Base-by-base conservation (phyloP, 1,140 invertebrate genomes). In the Drosophila rufa region DNA sequence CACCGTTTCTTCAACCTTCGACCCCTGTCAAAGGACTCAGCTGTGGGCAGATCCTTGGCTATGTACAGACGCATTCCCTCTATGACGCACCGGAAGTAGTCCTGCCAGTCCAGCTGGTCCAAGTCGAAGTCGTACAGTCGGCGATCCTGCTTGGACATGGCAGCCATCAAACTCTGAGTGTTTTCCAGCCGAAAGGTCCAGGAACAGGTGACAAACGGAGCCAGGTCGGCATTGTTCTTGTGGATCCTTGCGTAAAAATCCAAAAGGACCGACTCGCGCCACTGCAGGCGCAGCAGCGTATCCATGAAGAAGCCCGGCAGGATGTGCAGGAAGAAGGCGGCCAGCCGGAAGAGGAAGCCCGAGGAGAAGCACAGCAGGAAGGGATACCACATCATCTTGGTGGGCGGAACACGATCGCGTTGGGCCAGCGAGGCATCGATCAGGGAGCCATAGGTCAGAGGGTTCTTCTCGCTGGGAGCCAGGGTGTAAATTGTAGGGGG, bases 181-280 rank as follows among this genome's bases (percentile, higher is more conserved):
- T 97, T 97, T 0, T 93, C 90, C 75, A 95, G 95, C 5, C 93
- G 83, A 80, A 97, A 97, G 27, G 94, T 93, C 96, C 96, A 97
- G 66, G 95, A 92, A 30, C 94, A 91, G 0, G 93, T 93, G 7
- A 95, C 94, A 86, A 97, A 97, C 75, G 95, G 96, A 22, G 94
- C 93, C 27, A 97, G 92, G 2, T 95, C 94, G 14, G 93, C 92
- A 2, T 95, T 94, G 60, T 96, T 95, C 79, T 95, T 95, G 51
- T 95, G 94, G 27, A 97, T 94, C 89, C 96, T 96, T 14, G 93
- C 93, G 81, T 97, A 97, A 1, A 96, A 94, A 81, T 94, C 94
- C 9, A 95, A 91, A 93, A 97, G 19, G 2, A 58, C 53, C 0
- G 79, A 80, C 11, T 79, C 75, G 12, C 68, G 38, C 6, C 94